Percentiles rank a stretch among this genome's conserved stretches.
Conservation (phyloP, 1,140 invertebrate species). For the Lordiphosa mommai region DNA sequence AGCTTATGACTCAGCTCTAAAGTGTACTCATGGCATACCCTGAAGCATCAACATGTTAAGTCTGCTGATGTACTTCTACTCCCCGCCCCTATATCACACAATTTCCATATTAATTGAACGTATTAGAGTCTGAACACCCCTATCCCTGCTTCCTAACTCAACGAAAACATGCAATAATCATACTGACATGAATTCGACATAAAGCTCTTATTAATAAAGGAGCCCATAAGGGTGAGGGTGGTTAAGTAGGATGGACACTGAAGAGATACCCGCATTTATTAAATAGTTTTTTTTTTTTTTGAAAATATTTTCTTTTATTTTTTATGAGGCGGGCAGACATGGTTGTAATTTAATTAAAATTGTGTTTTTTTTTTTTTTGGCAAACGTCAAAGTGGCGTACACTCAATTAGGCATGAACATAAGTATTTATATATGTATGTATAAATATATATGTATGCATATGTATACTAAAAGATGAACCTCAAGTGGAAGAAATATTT, state of each 20-base stretch:
- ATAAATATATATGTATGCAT: not conserved
- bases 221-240: constrained; percentile 18
- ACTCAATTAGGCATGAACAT: constrained; percentile 42
- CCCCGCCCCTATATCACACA: not conserved
- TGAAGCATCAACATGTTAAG: too few species aligned
- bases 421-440: constrained; percentile 8
- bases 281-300: not conserved
- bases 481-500: constrained; percentile 30
- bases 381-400: constrained; percentile 39
- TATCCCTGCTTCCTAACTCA: not conserved
- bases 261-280: constrained; percentile 43
- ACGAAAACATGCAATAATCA: constrained; percentile 17
- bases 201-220: constrained; percentile 42
- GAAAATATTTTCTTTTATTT: constrained; percentile 6
- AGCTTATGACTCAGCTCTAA: too few species aligned
- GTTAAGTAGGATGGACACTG: not conserved
- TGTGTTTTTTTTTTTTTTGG: constrained; percentile 40
- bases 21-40: too few species aligned
- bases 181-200: constrained; percentile 41
- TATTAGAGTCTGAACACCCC: not conserved
- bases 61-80: too few species aligned
- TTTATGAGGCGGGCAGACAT: not conserved
- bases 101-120: not conserved
- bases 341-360: constrained; percentile 67
- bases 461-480: not conserved